Base-by-base conservation (phyloP, 2,113 vertebrate genomes). In the Pavo muticus region DNA sequence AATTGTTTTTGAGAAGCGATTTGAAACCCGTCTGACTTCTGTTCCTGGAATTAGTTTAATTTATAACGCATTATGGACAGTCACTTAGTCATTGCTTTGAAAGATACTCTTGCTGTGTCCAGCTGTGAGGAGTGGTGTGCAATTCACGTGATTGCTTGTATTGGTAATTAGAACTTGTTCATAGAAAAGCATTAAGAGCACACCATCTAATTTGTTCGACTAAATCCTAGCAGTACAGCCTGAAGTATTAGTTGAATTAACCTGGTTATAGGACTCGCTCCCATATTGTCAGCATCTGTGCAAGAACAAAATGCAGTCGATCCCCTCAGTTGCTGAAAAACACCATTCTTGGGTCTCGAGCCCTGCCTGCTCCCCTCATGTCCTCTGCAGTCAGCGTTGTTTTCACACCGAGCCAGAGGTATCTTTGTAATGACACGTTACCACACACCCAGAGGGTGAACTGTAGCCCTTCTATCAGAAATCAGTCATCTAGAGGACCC, bases 31-130 rank as follows among this genome's bases (percentile, higher is more conserved):
- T 85, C 56, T 65, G 67, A 57, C 54, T 75, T 40, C 35, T 76
- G 40, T 70, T 93, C 40, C 60, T 93, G 60, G 17, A 89, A 84
- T 52, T 24, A 56, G 44, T 68, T 92, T 73, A 64, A 65, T 94
- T 86, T 84, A 75, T 16, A 57, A 40, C 29, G 84, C 25, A 5
- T 78, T 71, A 47, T 44, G 37, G 85, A 21, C 24, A 86, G 78
- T 21, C 65, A 35, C 39, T 87, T 81, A 18, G 2, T 84, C 15
- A 10, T 6, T 47, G 3, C 0, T 74, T 88, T 57, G 2, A 61
- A 19, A 25, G 59, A 12, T 10, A 2, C 9, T 44, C 64, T 63
- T 65, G 12, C 15, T 40, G 12, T 5, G 32, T 74, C 60, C 35
- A 42, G 0, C 23, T 37, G 40, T 24, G 50, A 57, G 17, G 50